Evolutionary conservation across 2,797 vertebrate species (phyloP), one percentile per base, ranked within the genome.

Genomic region (Sebastes trivittatus): DNA sequence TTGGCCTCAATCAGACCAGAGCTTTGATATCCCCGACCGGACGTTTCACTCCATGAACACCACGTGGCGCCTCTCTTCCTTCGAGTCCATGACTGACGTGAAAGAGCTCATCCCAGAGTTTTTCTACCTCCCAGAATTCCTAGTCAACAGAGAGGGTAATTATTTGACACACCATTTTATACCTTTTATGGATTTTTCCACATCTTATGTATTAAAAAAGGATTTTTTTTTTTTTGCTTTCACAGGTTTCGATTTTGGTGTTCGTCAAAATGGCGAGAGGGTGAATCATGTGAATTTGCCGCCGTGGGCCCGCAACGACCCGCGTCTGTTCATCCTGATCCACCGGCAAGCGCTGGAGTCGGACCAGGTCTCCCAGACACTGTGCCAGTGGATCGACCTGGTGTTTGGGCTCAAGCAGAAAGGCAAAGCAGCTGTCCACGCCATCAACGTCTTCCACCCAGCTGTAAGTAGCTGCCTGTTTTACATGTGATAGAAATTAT

Each of bases 391-490:
- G 98, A 98, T 99, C 68, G 98, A 99, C 94, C 90, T 99, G 82
- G 98, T 99, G 78, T 99, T 99, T 22, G 98, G 98, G n/a, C 97
- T 98, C 86, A 99, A 99, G 88, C 98, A 99, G 89, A 99, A 99
- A 93, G 98, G 98, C 89, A 99, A 97, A 92, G 97, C 98, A 32
- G 97, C 98, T 0, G 97, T 99, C 77, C 97, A 99, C 71, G 98
- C 98, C 92, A 99, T 99, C 94, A 99, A 99, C 68, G 98, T 99
- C 80, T 99, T 99, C 88, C 98, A 99, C 89, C 98, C 98, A 25
- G 98, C 98, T 71, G 98, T 99, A 93, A 96, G 98, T 93, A 85
- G 22, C 58, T 22, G n/a, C 25, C 2, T 1, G 2, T 63, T 18
- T 83, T 6, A 1, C 0, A 0, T 58, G 55, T 23, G 8, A 16